phyloP scores from a whole-genome alignment of 1,140 invertebrate genomes.

The Arion vulgaris region DNA sequence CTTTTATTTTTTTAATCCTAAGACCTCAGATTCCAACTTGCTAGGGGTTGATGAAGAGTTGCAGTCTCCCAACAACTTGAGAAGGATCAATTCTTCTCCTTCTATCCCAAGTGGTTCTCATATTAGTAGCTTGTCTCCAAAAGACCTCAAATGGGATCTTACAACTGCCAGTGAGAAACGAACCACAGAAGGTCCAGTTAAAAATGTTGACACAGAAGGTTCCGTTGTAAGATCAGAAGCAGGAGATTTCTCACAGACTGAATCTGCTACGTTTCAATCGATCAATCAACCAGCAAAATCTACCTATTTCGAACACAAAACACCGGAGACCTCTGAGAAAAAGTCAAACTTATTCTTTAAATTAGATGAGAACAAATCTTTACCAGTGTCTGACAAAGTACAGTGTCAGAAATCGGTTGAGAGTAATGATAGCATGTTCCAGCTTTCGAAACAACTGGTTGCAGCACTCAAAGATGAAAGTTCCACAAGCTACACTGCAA shows the following conservation, averaged over 20 bases:
- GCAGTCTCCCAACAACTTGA: conserved; percentile 38
- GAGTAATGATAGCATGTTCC: conserved; percentile 11
- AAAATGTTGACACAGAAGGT: background rate
- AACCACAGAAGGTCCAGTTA: background rate
- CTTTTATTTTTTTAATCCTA: background rate
- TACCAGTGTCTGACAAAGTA: background rate
- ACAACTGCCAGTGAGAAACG: background rate
- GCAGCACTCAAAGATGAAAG: background rate
- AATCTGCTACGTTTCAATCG: background rate
- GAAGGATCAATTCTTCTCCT: conserved; percentile 57
- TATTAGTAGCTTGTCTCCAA: background rate
- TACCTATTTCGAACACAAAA: background rate
- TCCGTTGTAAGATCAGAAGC: conserved; percentile 8
- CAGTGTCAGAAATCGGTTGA: conserved; percentile 12
- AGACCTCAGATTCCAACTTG: conserved; percentile 5
- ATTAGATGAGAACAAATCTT: background rate
- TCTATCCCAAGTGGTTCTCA: conserved; percentile 48
- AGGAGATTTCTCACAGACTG: conserved; percentile 11
- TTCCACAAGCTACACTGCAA: background rate
- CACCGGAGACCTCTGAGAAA: background rate
- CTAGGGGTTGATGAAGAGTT: conserved; percentile 24
- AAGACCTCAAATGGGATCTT: background rate
- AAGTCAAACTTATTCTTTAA: conserved; percentile 14
- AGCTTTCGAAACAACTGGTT: background rate
- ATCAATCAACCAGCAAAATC: background rate